Evolutionary conservation across 2,797 vertebrate species (phyloP).

Genomic region (Macrochelys suwanniensis): DNA sequence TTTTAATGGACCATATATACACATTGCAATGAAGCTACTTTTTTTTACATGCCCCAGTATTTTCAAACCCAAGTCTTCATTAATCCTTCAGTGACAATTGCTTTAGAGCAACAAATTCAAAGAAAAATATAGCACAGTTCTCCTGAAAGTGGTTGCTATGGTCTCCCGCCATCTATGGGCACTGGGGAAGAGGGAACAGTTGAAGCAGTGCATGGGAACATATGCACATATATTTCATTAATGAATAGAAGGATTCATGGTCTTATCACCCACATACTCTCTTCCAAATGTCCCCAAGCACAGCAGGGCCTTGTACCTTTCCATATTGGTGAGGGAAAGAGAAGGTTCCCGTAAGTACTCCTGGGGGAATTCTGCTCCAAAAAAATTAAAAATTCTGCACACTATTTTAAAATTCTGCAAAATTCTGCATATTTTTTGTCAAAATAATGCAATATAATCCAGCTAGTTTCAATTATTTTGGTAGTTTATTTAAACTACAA

Average conservation of each 20-base stretch:
- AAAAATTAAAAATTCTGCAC: no score
- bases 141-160: neutral
- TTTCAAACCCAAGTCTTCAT: neutral
- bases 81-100: neutral
- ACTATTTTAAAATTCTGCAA: no score
- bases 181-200: fast-evolving
- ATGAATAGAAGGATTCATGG: neutral
- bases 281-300: neutral
- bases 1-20: neutral
- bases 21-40: neutral
- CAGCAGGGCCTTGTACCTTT: neutral
- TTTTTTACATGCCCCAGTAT: fast-evolving
- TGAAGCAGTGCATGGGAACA: neutral
- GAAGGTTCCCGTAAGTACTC: neutral
- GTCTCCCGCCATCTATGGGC: fast-evolving
- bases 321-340: neutral
- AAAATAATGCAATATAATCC: no score
- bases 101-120: neutral
- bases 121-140: neutral
- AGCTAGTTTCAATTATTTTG: no score
- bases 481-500: no score
- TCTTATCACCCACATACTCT: neutral
- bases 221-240: neutral
- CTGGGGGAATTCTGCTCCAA: neutral
- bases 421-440: no score